phyloP scores from a whole-genome alignment of 2,797 vertebrate species.

The Gymnodraco acuticeps region DNA sequence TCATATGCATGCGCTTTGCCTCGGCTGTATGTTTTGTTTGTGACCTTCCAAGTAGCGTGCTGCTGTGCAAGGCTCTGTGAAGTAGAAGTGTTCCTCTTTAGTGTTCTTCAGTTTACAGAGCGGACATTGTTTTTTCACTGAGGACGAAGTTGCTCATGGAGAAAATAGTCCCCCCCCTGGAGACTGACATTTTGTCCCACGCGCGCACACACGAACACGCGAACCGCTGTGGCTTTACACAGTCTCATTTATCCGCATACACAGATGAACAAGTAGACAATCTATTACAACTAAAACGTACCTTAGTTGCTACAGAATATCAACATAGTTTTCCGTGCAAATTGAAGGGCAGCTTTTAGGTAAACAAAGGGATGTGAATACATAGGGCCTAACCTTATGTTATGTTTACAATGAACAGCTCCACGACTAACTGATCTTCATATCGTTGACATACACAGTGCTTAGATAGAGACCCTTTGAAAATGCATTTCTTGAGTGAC shows the following conservation, averaged over 20 bases:
- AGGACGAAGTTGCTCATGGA: slow-evolving; percentile 75
- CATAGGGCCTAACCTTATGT: neutral
- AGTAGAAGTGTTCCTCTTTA: slow-evolving; percentile 71
- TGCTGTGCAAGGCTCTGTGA: slow-evolving; percentile 67
- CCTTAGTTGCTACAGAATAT: neutral
- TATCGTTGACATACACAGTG: slow-evolving; percentile 13
- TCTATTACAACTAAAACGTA: slow-evolving; percentile 16
- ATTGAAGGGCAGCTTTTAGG: neutral
- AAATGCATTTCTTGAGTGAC: slow-evolving; percentile 35
- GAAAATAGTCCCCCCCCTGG: slow-evolving; percentile 66
- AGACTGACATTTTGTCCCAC: slow-evolving; percentile 55
- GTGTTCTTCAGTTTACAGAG: slow-evolving; percentile 66
- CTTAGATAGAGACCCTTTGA: slow-evolving; percentile 21
- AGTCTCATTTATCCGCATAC: slow-evolving; percentile 7
- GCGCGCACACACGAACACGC: slow-evolving; percentile 16
- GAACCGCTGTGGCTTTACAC: slow-evolving; percentile 19
- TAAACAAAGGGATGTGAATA: slow-evolving; percentile 2
- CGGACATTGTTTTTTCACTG: slow-evolving; percentile 62
- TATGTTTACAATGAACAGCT: slow-evolving; percentile 19
- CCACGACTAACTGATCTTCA: slow-evolving; percentile 18
- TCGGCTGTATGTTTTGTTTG: slow-evolving; percentile 36
- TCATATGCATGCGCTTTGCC: slow-evolving; percentile 31
- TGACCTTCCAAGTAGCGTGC: slow-evolving; percentile 64
- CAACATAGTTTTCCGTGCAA: neutral
- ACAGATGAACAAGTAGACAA: slow-evolving; percentile 24